Evolutionary conservation across 2,888 invertebrate species (phyloP).

Genomic region (Sesamia inferens): DNA sequence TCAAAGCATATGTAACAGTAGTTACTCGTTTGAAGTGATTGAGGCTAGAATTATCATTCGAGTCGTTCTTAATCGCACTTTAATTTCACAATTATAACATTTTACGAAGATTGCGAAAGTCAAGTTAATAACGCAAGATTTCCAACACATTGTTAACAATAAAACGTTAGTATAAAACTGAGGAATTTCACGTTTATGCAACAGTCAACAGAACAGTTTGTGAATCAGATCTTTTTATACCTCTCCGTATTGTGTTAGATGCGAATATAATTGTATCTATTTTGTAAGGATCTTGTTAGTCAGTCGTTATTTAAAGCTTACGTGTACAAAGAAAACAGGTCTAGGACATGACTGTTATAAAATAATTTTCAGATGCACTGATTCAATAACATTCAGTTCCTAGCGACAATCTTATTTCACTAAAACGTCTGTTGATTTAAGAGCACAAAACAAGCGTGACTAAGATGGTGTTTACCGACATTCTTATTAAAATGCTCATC

Average conservation of each 20-base stretch:
- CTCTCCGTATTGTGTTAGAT: slow-evolving; percentile 47
- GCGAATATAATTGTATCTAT: slow-evolving; percentile 58
- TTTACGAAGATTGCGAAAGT: slow-evolving; percentile 48
- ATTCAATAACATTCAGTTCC: slow-evolving; percentile 38
- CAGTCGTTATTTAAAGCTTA: slow-evolving; percentile 33
- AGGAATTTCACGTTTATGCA: slow-evolving; percentile 63
- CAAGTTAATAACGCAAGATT: slow-evolving; percentile 40
- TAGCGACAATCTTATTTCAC: slow-evolving; percentile 5
- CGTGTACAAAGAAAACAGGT: slow-evolving; percentile 33
- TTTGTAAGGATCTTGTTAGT: slow-evolving; percentile 50
- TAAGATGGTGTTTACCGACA: slow-evolving; percentile 31
- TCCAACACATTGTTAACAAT: slow-evolving; percentile 49
- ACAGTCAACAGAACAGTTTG: slow-evolving; percentile 49
- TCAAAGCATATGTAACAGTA: not conserved
- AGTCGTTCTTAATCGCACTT: slow-evolving; percentile 55
- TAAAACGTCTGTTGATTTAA: slow-evolving; percentile 35
- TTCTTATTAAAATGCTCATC: slow-evolving; percentile 5
- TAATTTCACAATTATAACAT: slow-evolving; percentile 58
- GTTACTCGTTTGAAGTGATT: slow-evolving; percentile 32
- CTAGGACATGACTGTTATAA: slow-evolving; percentile 17
- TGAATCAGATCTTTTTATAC: slow-evolving; percentile 62
- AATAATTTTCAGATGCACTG: slow-evolving; percentile 36
- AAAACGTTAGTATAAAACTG: slow-evolving; percentile 51
- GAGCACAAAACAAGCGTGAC: slow-evolving; percentile 14
- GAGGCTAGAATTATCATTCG: slow-evolving; percentile 10